phyloP scores from a whole-genome alignment of 2,888 invertebrate genomes.

The Noctua pronuba region DNA sequence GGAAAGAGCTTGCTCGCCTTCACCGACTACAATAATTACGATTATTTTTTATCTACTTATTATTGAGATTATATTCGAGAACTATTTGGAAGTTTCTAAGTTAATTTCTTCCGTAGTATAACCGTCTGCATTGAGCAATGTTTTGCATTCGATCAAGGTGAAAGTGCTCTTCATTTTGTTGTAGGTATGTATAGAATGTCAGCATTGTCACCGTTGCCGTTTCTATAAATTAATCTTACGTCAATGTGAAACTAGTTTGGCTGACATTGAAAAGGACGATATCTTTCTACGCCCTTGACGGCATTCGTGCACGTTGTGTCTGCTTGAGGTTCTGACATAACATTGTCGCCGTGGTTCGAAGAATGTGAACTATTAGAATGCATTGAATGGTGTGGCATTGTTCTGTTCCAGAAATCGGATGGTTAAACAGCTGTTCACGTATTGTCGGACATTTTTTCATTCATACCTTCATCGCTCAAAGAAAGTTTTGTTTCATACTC shows the following conservation, averaged over 20 bases:
- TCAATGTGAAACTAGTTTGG: slow-evolving; percentile 45
- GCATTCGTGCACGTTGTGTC: slow-evolving; percentile 40
- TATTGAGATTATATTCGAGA: slow-evolving; percentile 7
- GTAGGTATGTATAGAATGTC: background rate
- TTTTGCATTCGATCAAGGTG: background rate
- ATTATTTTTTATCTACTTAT: slow-evolving; percentile 17
- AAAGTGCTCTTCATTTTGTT: slow-evolving; percentile 18
- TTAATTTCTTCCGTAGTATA: slow-evolving; percentile 3
- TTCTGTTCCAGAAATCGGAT: slow-evolving; percentile 54
- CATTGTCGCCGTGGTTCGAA: slow-evolving; percentile 24
- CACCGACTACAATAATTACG: slow-evolving; percentile 43
- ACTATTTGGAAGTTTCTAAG: slow-evolving; percentile 12
- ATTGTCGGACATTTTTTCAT: background rate
- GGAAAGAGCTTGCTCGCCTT: slow-evolving; percentile 49
- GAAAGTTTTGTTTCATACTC: background rate
- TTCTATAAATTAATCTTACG: slow-evolving; percentile 28
- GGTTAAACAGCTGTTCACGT: slow-evolving; percentile 17
- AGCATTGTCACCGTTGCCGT: background rate
- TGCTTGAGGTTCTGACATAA: slow-evolving; percentile 39
- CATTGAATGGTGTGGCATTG: slow-evolving; percentile 49
- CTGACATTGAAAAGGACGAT: slow-evolving; percentile 47
- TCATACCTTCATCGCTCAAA: background rate
- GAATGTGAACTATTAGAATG: slow-evolving; percentile 45
- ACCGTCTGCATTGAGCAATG: background rate
- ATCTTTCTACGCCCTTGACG: slow-evolving; percentile 58